phyloP scores from a whole-genome alignment of 1,140 invertebrate species.

The Pachypsylla venusta region DNA sequence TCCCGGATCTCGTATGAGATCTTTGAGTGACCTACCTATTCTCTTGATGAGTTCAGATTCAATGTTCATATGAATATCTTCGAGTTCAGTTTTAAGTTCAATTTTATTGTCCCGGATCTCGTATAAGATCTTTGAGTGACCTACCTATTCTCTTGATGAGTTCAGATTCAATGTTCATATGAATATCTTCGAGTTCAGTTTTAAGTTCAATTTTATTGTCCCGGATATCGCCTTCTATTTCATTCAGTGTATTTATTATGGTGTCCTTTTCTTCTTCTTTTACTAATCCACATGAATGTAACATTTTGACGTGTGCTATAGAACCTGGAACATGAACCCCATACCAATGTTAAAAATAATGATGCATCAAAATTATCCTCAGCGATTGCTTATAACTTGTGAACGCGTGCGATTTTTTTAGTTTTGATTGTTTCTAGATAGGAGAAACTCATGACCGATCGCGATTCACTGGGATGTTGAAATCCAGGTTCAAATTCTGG shows the following conservation, averaged over 20 bases:
- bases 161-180: conserved; percentile 8
- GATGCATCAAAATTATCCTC: no score
- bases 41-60: background rate
- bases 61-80: conserved; percentile 12
- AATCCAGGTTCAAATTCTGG: no score
- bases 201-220: background rate
- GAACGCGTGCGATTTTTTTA: no score
- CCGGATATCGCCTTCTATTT: background rate
- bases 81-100: conserved; percentile 3
- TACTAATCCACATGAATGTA: background rate
- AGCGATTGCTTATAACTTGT: no score
- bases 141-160: conserved; percentile 22
- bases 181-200: conserved; percentile 15
- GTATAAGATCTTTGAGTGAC: no score
- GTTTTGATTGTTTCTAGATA: no score
- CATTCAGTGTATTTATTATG: conserved; percentile 3
- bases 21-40: background rate
- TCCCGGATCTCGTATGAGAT: no score
- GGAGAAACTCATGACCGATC: no score
- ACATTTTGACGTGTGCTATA: background rate
- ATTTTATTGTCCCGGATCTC: background rate
- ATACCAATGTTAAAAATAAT: no score
- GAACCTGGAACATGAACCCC: background rate
- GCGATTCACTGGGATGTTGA: no score
- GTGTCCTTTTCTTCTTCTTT: background rate